A percentile compares a stretch with the other conserved stretches of the same genome.
These are phyloP conservation scores for Lacerta bilineata DNA, from an alignment of 2,797 vertebrate species.

Conservation along the genomic window DNA sequence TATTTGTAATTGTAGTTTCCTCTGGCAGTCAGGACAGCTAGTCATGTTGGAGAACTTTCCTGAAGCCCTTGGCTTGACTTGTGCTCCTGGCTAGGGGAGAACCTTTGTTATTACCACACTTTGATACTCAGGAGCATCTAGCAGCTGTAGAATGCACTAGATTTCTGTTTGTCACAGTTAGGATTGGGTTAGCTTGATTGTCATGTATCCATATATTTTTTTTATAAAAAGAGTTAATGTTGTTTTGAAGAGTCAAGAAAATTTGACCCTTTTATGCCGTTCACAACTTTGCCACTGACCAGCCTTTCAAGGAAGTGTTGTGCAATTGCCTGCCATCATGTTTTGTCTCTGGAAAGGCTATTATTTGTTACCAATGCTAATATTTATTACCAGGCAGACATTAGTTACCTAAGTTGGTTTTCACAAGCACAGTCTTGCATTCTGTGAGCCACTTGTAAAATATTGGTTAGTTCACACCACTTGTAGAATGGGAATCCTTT, in stretches of 20 bases:
- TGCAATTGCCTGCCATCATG: background rate
- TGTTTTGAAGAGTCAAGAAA: background rate
- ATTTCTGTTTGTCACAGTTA: background rate
- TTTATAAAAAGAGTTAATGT: no score
- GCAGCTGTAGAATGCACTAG: background rate
- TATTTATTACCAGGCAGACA: no score
- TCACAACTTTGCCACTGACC: background rate
- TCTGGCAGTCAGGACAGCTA: background rate
- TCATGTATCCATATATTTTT: background rate
- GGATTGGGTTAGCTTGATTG: background rate
- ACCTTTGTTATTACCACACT: background rate
- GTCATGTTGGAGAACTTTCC: background rate
- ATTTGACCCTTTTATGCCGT: background rate
- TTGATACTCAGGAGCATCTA: background rate
- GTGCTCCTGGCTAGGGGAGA: background rate
- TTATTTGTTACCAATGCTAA: no score
- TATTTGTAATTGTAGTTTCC: background rate
- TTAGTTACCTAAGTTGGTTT: no score
- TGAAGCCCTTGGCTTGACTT: background rate
- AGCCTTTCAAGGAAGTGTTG: background rate
- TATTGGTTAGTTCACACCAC: background rate
- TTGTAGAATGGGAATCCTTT: background rate
- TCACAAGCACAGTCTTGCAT: background rate
- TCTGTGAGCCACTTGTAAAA: background rate
- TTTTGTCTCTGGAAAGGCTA: background rate